Evolutionary conservation across 2,888 invertebrate genomes (phyloP), one percentile per base, ranked within the genome.

Genomic region (Habrosyne pyritoides): DNA sequence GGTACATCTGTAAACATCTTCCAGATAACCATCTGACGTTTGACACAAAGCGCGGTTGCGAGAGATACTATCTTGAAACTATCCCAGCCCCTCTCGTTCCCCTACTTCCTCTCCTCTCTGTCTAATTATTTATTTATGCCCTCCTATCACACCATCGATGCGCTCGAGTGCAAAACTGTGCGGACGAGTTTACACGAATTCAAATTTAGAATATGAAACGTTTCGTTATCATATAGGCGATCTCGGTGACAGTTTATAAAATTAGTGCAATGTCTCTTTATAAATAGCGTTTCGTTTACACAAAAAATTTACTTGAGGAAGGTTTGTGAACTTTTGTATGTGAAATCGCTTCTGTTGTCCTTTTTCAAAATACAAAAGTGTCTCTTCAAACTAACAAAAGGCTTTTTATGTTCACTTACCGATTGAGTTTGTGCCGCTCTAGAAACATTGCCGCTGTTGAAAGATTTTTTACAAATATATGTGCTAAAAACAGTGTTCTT

Each of bases 121-220:
- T 87, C 90, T 92, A 91, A 92, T 91, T 92, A 91, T 92, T 90
- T 91, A 91, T 91, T 91, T 91, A 90, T 83, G 88, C 80, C 77
- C 77, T 71, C 76, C 81, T 92, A 92, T 92, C 91, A 86, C 78
- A 79, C 85, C 84, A 91, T 92, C 91, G 87, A 86, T 85, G 87
- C 87, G 91, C 89, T 83, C 81, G 81, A 86, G 84, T 83, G 89
- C 88, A 86, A 87, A 87, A 75, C 77, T 72, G 83, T 75, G 78
- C 81, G 76, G 77, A 64, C 77, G 67, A 73, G 76, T 85, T 87
- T 87, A 87, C 87, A 81, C 79, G 77, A 85, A 83, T 84, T 86
- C 86, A 84, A 83, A 89, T 86, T 88, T 89, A 90, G 89, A 87
- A 85, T 77, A 66, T 59, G 77, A 74, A 68, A 67, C 76, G 75